Evolutionary conservation across 2,797 vertebrate species (phyloP).

Genomic region (Syngnathus rostellatus): DNA sequence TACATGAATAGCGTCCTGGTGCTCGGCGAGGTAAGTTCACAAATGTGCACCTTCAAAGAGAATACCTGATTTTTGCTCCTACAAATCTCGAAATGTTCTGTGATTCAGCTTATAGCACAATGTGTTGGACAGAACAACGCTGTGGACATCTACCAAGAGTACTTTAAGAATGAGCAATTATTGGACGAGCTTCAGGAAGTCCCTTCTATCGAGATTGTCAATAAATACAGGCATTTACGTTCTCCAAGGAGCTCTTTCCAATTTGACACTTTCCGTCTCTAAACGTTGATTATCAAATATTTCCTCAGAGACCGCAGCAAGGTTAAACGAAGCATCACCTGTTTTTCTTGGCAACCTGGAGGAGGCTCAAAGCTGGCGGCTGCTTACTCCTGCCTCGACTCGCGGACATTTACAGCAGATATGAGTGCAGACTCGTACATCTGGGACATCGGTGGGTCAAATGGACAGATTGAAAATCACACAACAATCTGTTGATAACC

Average conservation of each 20-base stretch:
- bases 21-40: constrained; percentile 73
- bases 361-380: constrained; percentile 76
- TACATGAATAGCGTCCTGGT: constrained; percentile 72
- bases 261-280: not conserved
- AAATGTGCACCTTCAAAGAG: not conserved
- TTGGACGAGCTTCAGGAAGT: constrained; percentile 66
- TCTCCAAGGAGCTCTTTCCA: not conserved
- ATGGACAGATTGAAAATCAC: not conserved
- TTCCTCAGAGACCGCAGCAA: constrained; percentile 75
- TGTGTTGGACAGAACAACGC: constrained; percentile 86
- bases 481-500: too few relatives aligned
- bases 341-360: constrained; percentile 87
- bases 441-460: constrained; percentile 82
- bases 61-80: not conserved
- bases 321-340: constrained; percentile 72
- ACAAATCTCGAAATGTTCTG: not conserved
- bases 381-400: constrained; percentile 81
- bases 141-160: constrained; percentile 81
- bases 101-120: constrained; percentile 78
- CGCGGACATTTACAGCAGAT: constrained; percentile 69
- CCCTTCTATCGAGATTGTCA: constrained; percentile 81
- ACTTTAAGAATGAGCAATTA: constrained; percentile 72
- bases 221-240: constrained; percentile 74
- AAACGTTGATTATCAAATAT: not conserved
- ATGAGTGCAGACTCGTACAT: constrained; percentile 83